A percentile compares a stretch with the other conserved stretches of the same genome.
Conservation (phyloP, 2,113 vertebrate genomes). For the Cyprinodon brontotheroides region DNA sequence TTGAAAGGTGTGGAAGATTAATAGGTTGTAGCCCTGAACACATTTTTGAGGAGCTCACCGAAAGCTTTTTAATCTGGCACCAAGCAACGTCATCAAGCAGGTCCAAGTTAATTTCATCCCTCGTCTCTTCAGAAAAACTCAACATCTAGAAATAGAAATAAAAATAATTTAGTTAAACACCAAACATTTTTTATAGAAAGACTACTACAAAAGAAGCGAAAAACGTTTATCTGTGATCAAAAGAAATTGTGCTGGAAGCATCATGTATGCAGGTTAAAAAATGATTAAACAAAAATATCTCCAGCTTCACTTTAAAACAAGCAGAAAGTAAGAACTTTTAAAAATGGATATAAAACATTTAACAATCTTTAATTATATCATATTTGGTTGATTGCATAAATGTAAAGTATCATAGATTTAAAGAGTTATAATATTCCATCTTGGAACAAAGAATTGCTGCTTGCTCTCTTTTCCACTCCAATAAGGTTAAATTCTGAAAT, state of each 20-base stretch:
- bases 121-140: slow-evolving; percentile 67
- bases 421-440: too few species aligned
- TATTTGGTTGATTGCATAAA: too few species aligned
- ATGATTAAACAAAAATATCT: not conserved
- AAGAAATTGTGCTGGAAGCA: not conserved
- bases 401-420: too few species aligned
- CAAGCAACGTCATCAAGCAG: slow-evolving; percentile 65
- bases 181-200: not conserved
- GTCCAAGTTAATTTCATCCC: slow-evolving; percentile 60
- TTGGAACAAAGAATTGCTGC: too few species aligned
- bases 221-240: not conserved
- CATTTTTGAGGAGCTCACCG: slow-evolving; percentile 1
- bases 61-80: slow-evolving; percentile 62
- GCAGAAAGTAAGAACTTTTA: too few species aligned
- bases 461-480: too few species aligned
- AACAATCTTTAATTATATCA: too few species aligned
- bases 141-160: slow-evolving; percentile 27
- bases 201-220: not conserved
- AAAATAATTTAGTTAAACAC: not conserved
- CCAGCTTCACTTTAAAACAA: too few species aligned
- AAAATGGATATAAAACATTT: too few species aligned
- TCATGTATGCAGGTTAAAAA: not conserved
- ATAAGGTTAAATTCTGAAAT: too few species aligned
- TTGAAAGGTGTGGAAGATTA: not conserved
- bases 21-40: not conserved